Percentiles rank a stretch among this genome's conserved stretches.
Evolutionary conservation across 2,113 vertebrate species (phyloP).

Genomic region (Orcinus orca): DNA sequence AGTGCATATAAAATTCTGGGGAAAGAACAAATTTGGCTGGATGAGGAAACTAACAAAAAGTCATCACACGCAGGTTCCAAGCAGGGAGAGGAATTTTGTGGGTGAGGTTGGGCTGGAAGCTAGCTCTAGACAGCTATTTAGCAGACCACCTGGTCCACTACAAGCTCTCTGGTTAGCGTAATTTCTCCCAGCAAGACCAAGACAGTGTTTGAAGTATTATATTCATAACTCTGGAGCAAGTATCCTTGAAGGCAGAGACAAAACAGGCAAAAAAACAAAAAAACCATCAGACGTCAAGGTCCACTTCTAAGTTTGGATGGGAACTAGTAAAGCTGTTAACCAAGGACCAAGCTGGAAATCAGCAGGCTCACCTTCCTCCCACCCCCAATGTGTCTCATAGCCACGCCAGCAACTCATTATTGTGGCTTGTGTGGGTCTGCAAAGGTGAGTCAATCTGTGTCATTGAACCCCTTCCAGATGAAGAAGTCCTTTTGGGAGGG

Average conservation of each 20-base stretch:
- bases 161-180: neutral
- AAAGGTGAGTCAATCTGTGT: neutral
- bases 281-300: neutral
- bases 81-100: neutral
- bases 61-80: neutral
- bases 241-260: neutral
- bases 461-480: neutral
- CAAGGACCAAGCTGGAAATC: neutral
- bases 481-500: neutral
- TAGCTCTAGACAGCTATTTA: neutral
- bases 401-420: neutral
- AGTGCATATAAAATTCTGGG: neutral
- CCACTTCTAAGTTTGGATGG: neutral
- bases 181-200: neutral
- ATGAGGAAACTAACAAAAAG: neutral
- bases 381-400: neutral
- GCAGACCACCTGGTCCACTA: neutral
- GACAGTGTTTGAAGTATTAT: neutral
- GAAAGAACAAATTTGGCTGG: neutral
- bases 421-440: neutral
- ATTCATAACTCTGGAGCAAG: neutral
- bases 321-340: neutral
- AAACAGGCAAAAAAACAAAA: neutral
- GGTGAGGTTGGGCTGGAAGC: neutral
- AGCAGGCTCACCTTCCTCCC: neutral